Evolutionary conservation across 2,113 vertebrate genomes (phyloP).

Genomic region (Grantiella picta): DNA sequence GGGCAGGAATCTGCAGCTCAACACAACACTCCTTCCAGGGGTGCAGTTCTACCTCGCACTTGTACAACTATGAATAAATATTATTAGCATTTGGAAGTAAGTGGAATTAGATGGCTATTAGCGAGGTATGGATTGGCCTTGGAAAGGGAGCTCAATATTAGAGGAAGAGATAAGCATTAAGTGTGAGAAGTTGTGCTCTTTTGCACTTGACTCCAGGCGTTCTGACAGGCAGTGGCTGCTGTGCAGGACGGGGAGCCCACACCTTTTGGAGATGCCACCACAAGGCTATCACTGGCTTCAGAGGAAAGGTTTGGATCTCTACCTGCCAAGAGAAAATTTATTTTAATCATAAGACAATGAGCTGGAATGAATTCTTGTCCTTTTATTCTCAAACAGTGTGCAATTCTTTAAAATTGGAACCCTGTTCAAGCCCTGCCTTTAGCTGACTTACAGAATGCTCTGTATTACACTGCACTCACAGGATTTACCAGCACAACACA

Average conservation of each 20-base stretch:
- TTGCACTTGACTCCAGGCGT: background rate
- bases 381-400: background rate
- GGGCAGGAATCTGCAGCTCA: background rate
- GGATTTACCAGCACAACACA: background rate
- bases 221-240: too few species aligned
- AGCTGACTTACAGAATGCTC: background rate
- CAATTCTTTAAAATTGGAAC: background rate
- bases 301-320: background rate
- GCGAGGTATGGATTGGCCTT: background rate
- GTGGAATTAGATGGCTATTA: background rate
- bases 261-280: rapidly evolving
- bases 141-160: background rate
- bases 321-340: background rate
- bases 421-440: background rate
- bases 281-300: rapidly evolving
- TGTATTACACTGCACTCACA: background rate
- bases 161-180: too few species aligned
- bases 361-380: background rate
- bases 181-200: too few species aligned
- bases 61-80: background rate
- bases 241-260: rapidly evolving
- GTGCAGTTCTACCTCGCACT: background rate
- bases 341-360: background rate
- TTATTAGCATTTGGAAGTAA: background rate
- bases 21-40: background rate